Evolutionary conservation across 2,888 invertebrate species (phyloP).

Genomic region (Ectobius pallidus): DNA sequence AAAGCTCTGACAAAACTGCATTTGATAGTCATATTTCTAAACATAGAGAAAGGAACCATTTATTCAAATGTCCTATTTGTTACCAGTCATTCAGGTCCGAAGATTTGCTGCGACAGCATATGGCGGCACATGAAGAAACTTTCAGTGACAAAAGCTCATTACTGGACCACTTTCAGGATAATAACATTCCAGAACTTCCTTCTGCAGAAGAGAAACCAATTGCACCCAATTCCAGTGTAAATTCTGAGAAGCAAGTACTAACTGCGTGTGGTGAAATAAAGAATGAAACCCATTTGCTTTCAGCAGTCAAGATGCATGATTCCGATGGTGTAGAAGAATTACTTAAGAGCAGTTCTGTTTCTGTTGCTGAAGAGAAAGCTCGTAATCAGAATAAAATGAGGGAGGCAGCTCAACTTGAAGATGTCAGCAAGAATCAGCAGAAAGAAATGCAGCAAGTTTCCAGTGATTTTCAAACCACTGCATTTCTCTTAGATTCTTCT

Average conservation of each 20-base stretch:
- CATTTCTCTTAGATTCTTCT: neutral
- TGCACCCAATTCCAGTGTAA: neutral
- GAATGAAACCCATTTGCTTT: too few species aligned
- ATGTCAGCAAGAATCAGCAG: too few species aligned
- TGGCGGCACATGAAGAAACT: conserved; percentile 20
- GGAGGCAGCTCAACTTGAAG: neutral
- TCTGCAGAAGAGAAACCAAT: neutral
- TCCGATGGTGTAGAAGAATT: too few species aligned
- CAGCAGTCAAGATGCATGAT: too few species aligned
- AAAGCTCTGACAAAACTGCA: conserved; percentile 19
- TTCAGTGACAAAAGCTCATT: conserved; percentile 28
- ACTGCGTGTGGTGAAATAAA: too few species aligned
- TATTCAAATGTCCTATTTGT: conserved; percentile 37
- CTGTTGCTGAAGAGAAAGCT: too few species aligned
- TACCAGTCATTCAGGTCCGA: conserved; percentile 33
- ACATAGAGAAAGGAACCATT: conserved; percentile 15
- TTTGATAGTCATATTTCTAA: conserved; percentile 36
- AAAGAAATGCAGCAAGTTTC: neutral
- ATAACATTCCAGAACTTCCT: neutral
- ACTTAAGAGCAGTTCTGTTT: too few species aligned
- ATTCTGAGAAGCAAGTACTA: neutral
- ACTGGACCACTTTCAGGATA: conserved; percentile 22
- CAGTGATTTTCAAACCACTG: neutral
- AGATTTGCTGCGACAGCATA: conserved; percentile 24
- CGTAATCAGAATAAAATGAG: neutral